Evolutionary conservation across 1,140 invertebrate species (phyloP).

Genomic region (Phenacoccus solenopsis): DNA sequence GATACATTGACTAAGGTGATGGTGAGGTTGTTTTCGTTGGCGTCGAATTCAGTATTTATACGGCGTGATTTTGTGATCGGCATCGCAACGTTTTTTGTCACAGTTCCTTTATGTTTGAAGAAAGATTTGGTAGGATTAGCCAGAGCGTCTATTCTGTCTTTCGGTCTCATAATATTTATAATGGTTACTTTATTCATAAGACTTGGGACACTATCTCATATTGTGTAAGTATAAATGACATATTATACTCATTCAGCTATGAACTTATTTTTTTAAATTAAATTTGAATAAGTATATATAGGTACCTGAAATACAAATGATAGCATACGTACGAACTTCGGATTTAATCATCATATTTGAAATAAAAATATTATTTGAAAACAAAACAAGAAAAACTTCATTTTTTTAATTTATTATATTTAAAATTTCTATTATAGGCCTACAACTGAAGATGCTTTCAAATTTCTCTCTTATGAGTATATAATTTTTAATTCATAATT

Average conservation of each 20-base stretch:
- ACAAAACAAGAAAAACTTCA: no score
- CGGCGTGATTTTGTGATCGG: slow-evolving; percentile 64
- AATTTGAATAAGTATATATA: no score
- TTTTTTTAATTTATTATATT: no score
- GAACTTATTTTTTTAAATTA: no score
- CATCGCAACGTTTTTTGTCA: slow-evolving; percentile 58
- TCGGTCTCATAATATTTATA: slow-evolving; percentile 62
- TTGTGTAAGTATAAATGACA: slow-evolving; percentile 38
- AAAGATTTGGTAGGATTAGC: slow-evolving; percentile 64
- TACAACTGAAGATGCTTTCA: slow-evolving; percentile 52
- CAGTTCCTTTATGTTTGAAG: slow-evolving; percentile 69
- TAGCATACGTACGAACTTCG: no score
- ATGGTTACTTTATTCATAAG: slow-evolving; percentile 55
- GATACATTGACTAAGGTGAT: slow-evolving; percentile 78
- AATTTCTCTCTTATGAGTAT: no score
- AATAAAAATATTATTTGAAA: no score
- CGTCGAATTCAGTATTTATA: slow-evolving; percentile 43
- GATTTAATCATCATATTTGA: no score
- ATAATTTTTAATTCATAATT: no score
- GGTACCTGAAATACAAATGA: no score
- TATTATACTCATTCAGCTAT: background rate
- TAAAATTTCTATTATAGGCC: no score
- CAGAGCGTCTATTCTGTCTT: slow-evolving; percentile 64
- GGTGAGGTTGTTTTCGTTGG: slow-evolving; percentile 45
- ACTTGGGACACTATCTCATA: slow-evolving; percentile 41